Percentiles rank a stretch among this genome's conserved stretches.
Conservation (phyloP, 2,113 vertebrate genomes). For the Cyphomyrus discorhynchus region DNA sequence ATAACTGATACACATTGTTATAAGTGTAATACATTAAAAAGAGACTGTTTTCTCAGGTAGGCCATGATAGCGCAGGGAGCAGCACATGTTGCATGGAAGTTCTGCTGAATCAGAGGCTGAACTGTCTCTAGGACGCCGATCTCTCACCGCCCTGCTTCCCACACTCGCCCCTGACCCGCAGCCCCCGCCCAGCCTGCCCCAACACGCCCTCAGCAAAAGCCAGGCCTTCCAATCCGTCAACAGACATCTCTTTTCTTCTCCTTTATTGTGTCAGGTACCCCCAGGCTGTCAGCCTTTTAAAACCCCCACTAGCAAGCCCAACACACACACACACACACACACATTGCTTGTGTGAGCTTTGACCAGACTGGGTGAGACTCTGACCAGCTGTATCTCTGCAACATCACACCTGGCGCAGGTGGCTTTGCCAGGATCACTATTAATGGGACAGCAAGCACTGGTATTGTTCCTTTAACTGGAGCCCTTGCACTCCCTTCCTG, state of each 20-base stretch:
- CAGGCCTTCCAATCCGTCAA: slow-evolving; percentile 28
- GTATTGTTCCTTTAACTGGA: slow-evolving; percentile 36
- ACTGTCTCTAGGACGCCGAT: background rate
- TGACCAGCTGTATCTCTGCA: slow-evolving; percentile 14
- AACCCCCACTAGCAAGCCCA: background rate
- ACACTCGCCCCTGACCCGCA: slow-evolving; percentile 45
- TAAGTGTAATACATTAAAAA: background rate
- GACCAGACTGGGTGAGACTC: slow-evolving; percentile 20
- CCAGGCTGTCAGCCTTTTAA: slow-evolving; percentile 6
- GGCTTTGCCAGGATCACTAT: slow-evolving; percentile 32
- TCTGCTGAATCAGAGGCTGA: background rate
- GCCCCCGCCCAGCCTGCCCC: slow-evolving; percentile 34
- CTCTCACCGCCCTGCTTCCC: slow-evolving; percentile 19
- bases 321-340: background rate
- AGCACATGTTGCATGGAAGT: background rate
- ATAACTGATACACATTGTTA: background rate
- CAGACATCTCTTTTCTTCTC: slow-evolving; percentile 23
- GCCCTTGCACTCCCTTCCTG: slow-evolving; percentile 35
- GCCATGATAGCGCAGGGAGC: background rate
- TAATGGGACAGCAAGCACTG: slow-evolving; percentile 38
- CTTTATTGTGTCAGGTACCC: slow-evolving; percentile 21
- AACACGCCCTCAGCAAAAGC: slow-evolving; percentile 39
- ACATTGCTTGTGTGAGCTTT: slow-evolving; percentile 18
- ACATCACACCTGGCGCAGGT: slow-evolving; percentile 41
- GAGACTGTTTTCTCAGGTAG: background rate